These are phyloP conservation scores for Amphiprion percula DNA, from an alignment of 2,113 vertebrate genomes.

Conservation along the genomic window DNA sequence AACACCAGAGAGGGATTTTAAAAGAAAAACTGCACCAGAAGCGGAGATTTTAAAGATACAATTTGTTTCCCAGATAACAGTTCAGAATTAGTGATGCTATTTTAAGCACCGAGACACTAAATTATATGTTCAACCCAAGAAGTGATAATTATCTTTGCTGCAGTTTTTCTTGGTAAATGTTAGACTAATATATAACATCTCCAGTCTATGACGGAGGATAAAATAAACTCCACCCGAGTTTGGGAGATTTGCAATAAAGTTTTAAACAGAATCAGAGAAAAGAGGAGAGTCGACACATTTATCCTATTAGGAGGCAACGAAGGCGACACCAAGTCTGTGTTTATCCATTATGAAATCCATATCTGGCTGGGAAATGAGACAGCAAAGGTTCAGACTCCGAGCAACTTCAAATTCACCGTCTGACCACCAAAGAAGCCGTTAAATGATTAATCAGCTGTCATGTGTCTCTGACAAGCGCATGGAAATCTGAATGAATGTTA, in stretches of 20 bases:
- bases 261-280: conserved; percentile 65
- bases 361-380: conserved; percentile 69
- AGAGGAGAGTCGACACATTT: conserved; percentile 66
- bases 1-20: no score
- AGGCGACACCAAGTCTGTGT: conserved; percentile 73
- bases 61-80: not conserved
- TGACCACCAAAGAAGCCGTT: conserved; percentile 37
- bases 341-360: conserved; percentile 77
- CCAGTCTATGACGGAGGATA: not conserved
- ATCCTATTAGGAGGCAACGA: conserved; percentile 67
- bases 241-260: conserved; percentile 28
- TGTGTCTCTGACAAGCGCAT: conserved; percentile 30
- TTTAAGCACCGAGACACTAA: not conserved
- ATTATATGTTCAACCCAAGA: not conserved
- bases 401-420: conserved; percentile 1
- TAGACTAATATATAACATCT: not conserved
- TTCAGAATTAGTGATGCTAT: not conserved
- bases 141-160: not conserved
- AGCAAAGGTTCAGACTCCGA: conserved; percentile 37
- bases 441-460: conserved; percentile 60
- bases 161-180: not conserved
- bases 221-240: not conserved
- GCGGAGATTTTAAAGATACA: no score
- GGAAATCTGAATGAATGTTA: conserved; percentile 22
- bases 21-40: no score